Evolutionary conservation across 2,888 invertebrate genomes (phyloP), one percentile per base, ranked within the genome.

Genomic region (Drosophila neoperkinsi): DNA sequence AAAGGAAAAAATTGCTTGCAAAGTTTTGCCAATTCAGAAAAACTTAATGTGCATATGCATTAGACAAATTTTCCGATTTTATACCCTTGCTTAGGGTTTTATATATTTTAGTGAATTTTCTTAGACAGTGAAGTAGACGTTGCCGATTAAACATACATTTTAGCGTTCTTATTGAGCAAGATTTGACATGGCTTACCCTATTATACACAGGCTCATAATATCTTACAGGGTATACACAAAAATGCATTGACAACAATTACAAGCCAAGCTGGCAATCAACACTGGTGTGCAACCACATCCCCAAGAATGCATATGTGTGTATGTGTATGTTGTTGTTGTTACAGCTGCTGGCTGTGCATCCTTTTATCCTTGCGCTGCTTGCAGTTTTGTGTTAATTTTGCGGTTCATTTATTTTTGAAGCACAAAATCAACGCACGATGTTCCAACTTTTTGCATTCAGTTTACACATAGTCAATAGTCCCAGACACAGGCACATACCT

Each of bases 371-470:
- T 70, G 28, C 58, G 56, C 30, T 71, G 56, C 33, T 43, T 60
- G 64, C 56, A 64, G 68, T 67, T 74, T 77, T 73, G 51, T 70
- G 69, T 74, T 80, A 80, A 82, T 81, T 25, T 78, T 80, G 84
- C 71, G 84, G 75, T 78, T 84, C 80, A 87, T 84, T 78, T 85
- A 78, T 64, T 75, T 84, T 72, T 75, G 71, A 80, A 84, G 78
- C 76, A 81, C 78, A 78, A 87, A 84, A 82, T 82, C 84, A 84
- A 84, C 80, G 84, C 82, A 75, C 72, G 75, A 65, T 69, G 64
- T 62, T 71, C 69, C 74, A 71, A 82, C 72, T 84, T 84, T 85
- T 84, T 85, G 88, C 88, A 85, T 85, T 87, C 81, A 70, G 70
- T 71, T 70, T 79, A 67, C 81, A 82, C 79, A 81, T 74, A 60